Evolutionary conservation across 1,140 invertebrate genomes (phyloP).

Genomic region (Meloidogyne exigua): DNA sequence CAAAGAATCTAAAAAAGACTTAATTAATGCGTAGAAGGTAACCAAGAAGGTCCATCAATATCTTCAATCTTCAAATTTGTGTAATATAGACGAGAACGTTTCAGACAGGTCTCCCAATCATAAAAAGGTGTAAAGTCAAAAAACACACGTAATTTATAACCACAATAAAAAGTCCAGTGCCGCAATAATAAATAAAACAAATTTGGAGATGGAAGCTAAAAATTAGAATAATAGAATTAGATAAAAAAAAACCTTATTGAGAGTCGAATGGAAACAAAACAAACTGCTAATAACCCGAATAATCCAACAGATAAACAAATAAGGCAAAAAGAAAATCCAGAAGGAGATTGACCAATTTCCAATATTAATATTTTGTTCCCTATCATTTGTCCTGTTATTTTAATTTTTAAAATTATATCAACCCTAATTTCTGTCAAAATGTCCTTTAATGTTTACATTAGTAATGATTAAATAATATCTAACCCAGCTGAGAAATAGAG

Average conservation of each 20-base stretch:
- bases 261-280: slow-evolving; percentile 8
- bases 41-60: slow-evolving; percentile 29
- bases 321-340: slow-evolving; percentile 41
- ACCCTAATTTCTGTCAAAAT: too few relatives aligned
- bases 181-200: slow-evolving; percentile 45
- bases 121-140: slow-evolving; percentile 35
- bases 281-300: slow-evolving; percentile 15
- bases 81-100: slow-evolving; percentile 42
- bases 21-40: not conserved
- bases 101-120: slow-evolving; percentile 34
- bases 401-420: too few relatives aligned
- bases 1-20: not conserved
- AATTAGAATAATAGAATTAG: slow-evolving; percentile 6
- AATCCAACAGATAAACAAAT: slow-evolving; percentile 35
- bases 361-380: slow-evolving; percentile 2
- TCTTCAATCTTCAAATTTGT: slow-evolving; percentile 28
- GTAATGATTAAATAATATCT: too few relatives aligned
- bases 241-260: slow-evolving; percentile 17
- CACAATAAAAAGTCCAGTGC: slow-evolving; percentile 51
- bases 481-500: too few relatives aligned
- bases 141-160: slow-evolving; percentile 46
- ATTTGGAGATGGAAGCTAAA: slow-evolving; percentile 41
- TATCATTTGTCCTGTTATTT: not conserved
- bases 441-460: too few relatives aligned
- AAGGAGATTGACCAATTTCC: slow-evolving; percentile 29